Conservation (phyloP, 2,113 vertebrate species). For the Cygnus buccinator region DNA sequence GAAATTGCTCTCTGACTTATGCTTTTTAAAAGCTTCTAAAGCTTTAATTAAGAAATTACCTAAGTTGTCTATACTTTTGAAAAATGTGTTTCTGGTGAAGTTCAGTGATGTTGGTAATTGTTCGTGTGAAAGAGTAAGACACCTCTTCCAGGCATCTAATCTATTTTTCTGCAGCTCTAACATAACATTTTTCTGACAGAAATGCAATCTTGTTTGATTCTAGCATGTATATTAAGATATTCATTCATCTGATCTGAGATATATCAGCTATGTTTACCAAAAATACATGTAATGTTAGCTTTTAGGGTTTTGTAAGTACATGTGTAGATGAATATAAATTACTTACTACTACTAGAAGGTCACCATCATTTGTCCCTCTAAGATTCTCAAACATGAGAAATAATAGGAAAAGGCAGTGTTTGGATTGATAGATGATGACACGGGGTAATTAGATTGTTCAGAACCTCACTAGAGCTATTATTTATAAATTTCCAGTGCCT, state of each 20-base stretch:
- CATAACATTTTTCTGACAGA: background rate
- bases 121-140: background rate
- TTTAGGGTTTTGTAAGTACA: background rate
- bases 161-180: background rate
- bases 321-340: background rate
- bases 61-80: constrained; percentile 22
- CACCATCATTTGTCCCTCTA: background rate
- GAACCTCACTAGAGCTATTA: constrained; percentile 36
- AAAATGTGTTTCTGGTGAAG: constrained; percentile 35
- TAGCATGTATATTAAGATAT: background rate
- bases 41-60: constrained; percentile 66
- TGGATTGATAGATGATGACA: constrained; percentile 55
- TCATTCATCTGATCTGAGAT: background rate
- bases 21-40: constrained; percentile 52
- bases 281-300: background rate
- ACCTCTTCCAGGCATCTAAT: background rate
- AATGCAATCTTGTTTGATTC: background rate
- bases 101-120: background rate
- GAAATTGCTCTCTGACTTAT: constrained; percentile 32
- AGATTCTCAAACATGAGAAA: background rate
- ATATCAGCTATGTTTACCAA: background rate
- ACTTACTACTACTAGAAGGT: background rate
- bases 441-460: constrained; percentile 58
- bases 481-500: constrained; percentile 50
- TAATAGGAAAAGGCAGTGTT: constrained; percentile 1